These are phyloP conservation scores for Cotesia glomerata DNA, from an alignment of 1,140 invertebrate species.

Conservation along the genomic window DNA sequence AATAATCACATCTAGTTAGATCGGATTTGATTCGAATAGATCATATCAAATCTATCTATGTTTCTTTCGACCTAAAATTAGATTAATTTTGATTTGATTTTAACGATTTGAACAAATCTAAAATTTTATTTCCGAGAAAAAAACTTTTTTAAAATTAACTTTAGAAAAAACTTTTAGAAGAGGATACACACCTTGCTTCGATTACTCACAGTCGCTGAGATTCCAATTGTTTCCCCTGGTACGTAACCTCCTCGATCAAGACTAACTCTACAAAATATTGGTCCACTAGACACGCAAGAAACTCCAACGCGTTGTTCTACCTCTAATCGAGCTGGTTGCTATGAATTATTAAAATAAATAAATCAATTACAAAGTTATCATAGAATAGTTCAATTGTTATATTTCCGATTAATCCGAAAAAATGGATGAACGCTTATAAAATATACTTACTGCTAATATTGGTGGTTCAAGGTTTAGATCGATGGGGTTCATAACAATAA, in stretches of 20 bases:
- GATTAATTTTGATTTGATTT: no score
- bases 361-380: no score
- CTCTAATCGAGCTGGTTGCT: slow-evolving; percentile 92
- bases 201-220: slow-evolving; percentile 86
- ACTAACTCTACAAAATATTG: slow-evolving; percentile 82
- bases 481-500: slow-evolving; percentile 96
- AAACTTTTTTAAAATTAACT: background rate
- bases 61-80: no score
- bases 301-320: slow-evolving; percentile 89
- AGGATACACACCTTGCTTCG: slow-evolving; percentile 73
- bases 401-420: no score
- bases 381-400: no score
- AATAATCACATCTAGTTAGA: no score
- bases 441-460: slow-evolving; percentile 78
- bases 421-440: no score
- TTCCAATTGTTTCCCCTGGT: slow-evolving; percentile 88
- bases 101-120: no score
- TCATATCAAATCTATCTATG: no score
- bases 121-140: no score
- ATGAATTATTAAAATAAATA: slow-evolving; percentile 41
- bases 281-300: slow-evolving; percentile 82
- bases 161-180: background rate
- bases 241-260: slow-evolving; percentile 92
- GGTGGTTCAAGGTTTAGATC: slow-evolving; percentile 91
- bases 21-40: no score